Percentiles rank a stretch among this genome's conserved stretches.
Conservation (phyloP, 2,888 invertebrate species). For the Pristionchus fissidentatus region DNA sequence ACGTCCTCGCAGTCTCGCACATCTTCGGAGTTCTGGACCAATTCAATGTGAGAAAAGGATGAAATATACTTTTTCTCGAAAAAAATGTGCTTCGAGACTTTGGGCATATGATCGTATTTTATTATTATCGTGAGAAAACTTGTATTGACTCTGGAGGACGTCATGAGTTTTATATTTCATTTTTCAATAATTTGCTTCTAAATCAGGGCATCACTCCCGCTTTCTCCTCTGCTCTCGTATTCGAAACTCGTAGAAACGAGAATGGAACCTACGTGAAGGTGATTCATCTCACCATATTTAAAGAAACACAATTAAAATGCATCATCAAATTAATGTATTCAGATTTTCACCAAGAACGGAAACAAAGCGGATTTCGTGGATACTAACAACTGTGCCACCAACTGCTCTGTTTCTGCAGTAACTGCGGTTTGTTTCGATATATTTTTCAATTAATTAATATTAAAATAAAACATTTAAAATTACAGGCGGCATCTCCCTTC, state of each 20-base stretch:
- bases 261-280: slow-evolving; percentile 36
- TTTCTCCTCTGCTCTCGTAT: slow-evolving; percentile 30
- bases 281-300: background rate
- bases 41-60: background rate
- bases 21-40: slow-evolving; percentile 1
- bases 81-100: too few relatives aligned
- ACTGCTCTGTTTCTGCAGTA: slow-evolving; percentile 1
- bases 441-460: background rate
- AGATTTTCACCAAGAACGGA: slow-evolving; percentile 37
- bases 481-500: slow-evolving; percentile 12
- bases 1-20: background rate
- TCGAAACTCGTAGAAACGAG: background rate
- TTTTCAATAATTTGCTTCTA: background rate
- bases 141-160: too few relatives aligned
- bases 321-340: background rate
- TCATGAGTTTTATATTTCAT: too few relatives aligned
- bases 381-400: background rate
- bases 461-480: background rate
- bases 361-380: slow-evolving; percentile 17
- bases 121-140: too few relatives aligned
- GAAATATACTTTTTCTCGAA: background rate
- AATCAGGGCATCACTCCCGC: background rate
- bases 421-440: background rate
- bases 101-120: too few relatives aligned
- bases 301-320: background rate